Percentiles rank a stretch among this genome's conserved stretches.
Evolutionary conservation across 2,888 invertebrate species (phyloP).

Genomic region (Thymelicus acteon): DNA sequence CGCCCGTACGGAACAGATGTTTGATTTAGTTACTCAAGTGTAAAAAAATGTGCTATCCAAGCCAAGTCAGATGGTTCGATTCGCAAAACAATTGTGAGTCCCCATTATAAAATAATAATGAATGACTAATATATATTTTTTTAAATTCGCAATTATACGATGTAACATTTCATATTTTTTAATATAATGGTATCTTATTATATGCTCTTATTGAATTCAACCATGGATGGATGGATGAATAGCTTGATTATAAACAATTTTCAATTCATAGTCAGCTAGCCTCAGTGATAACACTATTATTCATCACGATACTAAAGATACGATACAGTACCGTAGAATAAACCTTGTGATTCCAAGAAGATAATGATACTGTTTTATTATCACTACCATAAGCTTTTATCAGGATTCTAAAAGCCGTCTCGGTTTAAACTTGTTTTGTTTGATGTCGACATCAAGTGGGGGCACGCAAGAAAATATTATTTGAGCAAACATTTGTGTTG

Average conservation of each 20-base stretch:
- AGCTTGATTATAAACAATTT: not conserved
- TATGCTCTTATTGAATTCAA: too few relatives aligned
- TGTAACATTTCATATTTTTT: too few relatives aligned
- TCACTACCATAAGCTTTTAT: constrained; percentile 68
- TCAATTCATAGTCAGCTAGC: not conserved
- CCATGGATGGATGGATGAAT: too few relatives aligned
- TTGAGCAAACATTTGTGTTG: constrained; percentile 73
- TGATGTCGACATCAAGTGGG: constrained; percentile 80
- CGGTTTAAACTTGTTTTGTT: constrained; percentile 74
- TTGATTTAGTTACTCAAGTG: constrained; percentile 47
- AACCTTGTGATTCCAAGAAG: constrained; percentile 16
- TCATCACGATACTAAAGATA: not conserved
- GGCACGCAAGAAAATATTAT: constrained; percentile 75
- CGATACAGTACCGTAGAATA: not conserved
- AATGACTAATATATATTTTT: constrained; percentile 40
- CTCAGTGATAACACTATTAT: not conserved
- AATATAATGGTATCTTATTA: not conserved
- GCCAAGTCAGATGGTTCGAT: constrained; percentile 50
- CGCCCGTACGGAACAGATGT: constrained; percentile 50
- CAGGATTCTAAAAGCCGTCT: constrained; percentile 63
- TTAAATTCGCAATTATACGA: not conserved
- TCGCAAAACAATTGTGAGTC: constrained; percentile 46
- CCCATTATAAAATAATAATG: constrained; percentile 13
- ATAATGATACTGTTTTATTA: constrained; percentile 52
- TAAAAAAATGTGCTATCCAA: constrained; percentile 45